A percentile compares a stretch with the other conserved stretches of the same genome.
Conservation (phyloP, 2,113 vertebrate genomes). For the Xyrauchen texanus region DNA sequence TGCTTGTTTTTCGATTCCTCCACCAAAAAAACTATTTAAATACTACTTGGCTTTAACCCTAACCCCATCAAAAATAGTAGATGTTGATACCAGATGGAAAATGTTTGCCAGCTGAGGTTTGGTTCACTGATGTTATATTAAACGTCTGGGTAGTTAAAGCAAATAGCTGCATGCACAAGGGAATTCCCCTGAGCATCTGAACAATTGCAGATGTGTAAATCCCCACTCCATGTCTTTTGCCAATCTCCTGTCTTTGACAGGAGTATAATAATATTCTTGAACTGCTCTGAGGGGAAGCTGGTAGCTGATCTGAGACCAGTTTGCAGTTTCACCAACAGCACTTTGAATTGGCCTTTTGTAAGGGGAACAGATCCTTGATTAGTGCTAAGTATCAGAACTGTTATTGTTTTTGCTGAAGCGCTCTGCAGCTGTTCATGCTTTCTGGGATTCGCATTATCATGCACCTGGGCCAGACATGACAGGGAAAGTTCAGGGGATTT, state of each 20-base stretch:
- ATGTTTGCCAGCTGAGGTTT: neutral
- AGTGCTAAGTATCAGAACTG: neutral
- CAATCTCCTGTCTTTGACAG: neutral
- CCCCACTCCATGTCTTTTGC: constrained; percentile 14
- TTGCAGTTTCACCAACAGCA: neutral
- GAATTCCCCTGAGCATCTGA: constrained; percentile 39
- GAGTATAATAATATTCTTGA: too few species aligned
- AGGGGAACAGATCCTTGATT: neutral
- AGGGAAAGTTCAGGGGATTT: constrained; percentile 49
- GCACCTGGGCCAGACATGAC: constrained; percentile 7
- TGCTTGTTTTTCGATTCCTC: too few species aligned
- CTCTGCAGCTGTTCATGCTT: neutral
- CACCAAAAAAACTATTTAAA: neutral
- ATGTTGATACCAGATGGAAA: constrained; percentile 16
- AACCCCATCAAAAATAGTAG: constrained; percentile 1
- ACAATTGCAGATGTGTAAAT: constrained; percentile 43
- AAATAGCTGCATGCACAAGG: constrained; percentile 2
- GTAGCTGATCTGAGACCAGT: neutral
- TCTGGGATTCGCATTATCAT: constrained; percentile 13
- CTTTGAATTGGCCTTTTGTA: neutral
- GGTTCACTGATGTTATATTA: neutral
- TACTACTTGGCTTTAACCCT: neutral
- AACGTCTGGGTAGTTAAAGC: neutral
- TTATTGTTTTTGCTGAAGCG: neutral
- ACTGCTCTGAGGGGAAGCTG: neutral